Percentiles rank a stretch among this genome's conserved stretches.
Evolutionary conservation across 2,888 invertebrate species (phyloP).

Genomic region (Ctenicera cuprea): DNA sequence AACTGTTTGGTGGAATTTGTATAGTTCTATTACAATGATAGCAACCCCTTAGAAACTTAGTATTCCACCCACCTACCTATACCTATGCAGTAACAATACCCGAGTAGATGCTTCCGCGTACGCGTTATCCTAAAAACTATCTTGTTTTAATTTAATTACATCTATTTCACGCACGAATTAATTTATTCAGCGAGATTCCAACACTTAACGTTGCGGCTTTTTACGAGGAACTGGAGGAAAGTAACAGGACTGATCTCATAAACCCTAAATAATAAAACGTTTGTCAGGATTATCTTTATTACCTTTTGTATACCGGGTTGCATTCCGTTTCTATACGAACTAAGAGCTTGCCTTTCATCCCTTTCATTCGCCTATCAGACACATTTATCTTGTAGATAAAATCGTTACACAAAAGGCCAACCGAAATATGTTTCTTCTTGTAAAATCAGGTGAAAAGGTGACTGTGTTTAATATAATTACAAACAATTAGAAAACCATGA

Average conservation of each 20-base stretch:
- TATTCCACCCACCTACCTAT: too few relatives aligned
- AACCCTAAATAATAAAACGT: conserved; percentile 13
- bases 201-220: not conserved
- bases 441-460: too few relatives aligned
- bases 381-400: too few relatives aligned
- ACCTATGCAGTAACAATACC: too few relatives aligned
- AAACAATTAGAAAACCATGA: too few relatives aligned
- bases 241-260: conserved; percentile 11
- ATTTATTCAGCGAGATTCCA: not conserved
- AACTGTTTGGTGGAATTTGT: too few relatives aligned
- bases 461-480: too few relatives aligned
- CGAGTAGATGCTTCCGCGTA: too few relatives aligned
- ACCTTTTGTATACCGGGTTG: not conserved
- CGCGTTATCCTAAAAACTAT: not conserved
- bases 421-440: too few relatives aligned
- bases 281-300: conserved; percentile 11
- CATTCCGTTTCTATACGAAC: not conserved
- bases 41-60: too few relatives aligned
- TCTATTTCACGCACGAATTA: conserved; percentile 2
- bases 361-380: not conserved
- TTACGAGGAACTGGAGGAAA: conserved; percentile 1
- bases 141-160: not conserved
- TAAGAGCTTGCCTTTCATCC: not conserved
- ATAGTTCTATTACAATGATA: too few relatives aligned
- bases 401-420: too few relatives aligned